These are phyloP conservation scores for Nannospalax galili DNA, from an alignment of 2,113 vertebrate species.

Conservation along the genomic window DNA sequence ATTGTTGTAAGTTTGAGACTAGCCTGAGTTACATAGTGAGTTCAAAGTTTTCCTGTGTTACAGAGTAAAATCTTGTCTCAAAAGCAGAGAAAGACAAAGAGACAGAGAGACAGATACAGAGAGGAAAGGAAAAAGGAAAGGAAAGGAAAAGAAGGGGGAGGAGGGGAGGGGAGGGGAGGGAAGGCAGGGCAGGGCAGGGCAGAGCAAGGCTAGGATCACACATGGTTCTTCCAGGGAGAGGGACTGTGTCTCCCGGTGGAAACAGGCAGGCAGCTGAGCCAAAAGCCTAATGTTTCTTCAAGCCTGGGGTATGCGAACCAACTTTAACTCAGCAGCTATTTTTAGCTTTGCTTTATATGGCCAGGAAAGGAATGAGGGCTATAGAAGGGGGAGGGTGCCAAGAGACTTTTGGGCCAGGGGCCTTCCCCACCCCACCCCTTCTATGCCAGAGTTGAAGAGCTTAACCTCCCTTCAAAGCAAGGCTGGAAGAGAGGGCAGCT, in stretches of 20 bases:
- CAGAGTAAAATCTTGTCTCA: background rate
- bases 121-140: fast-evolving
- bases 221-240: background rate
- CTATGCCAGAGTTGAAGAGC: background rate
- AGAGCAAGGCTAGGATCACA: background rate
- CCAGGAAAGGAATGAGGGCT: conserved; percentile 60
- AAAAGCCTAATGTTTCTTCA: background rate
- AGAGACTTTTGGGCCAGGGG: background rate
- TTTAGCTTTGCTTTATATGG: conserved; percentile 84
- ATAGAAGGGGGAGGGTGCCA: background rate
- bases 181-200: background rate
- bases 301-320: background rate
- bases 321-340: conserved; percentile 79
- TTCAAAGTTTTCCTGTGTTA: background rate
- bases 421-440: background rate
- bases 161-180: background rate
- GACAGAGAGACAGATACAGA: background rate
- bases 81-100: too few species aligned
- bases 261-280: background rate
- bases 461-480: background rate
- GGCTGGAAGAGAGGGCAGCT: background rate
- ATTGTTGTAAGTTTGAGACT: too few species aligned
- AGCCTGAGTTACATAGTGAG: too few species aligned
- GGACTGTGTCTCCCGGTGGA: background rate
- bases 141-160: background rate